phyloP scores from a whole-genome alignment of 2,113 vertebrate genomes.

The Antechinus stuartii region DNA sequence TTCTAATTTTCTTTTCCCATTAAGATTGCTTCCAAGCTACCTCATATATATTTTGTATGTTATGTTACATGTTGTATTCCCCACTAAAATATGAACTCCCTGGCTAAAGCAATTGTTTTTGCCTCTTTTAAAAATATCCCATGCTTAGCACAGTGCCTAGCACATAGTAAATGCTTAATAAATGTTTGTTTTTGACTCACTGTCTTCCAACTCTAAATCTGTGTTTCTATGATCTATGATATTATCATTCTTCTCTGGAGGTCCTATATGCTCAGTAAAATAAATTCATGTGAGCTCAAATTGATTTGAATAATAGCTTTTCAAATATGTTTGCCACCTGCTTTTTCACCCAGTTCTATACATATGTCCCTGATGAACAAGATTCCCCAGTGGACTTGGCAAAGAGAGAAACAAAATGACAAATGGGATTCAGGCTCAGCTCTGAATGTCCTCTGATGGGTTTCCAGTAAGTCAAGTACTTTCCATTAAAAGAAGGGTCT shows the following conservation, averaged over 20 bases:
- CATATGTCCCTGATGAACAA: neutral
- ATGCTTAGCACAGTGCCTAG: neutral
- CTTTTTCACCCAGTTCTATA: neutral
- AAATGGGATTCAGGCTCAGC: neutral
- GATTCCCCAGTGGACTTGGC: neutral
- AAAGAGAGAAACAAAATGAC: slow-evolving; percentile 19
- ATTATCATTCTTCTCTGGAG: neutral
- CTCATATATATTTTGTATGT: neutral
- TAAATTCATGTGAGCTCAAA: neutral
- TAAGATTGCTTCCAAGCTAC: neutral
- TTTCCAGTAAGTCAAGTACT: neutral
- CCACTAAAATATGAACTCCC: neutral
- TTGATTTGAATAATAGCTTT: neutral
- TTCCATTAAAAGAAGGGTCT: neutral
- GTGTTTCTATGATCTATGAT: neutral
- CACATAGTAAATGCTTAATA: neutral
- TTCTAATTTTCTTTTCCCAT: neutral
- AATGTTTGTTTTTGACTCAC: neutral
- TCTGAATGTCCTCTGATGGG: neutral
- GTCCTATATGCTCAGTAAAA: neutral
- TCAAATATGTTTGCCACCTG: neutral
- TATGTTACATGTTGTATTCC: neutral
- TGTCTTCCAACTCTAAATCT: neutral
- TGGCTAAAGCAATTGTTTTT: neutral
- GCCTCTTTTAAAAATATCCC: neutral